Conservation (phyloP, 2,797 vertebrate genomes). For the Mastacembelus armatus region DNA sequence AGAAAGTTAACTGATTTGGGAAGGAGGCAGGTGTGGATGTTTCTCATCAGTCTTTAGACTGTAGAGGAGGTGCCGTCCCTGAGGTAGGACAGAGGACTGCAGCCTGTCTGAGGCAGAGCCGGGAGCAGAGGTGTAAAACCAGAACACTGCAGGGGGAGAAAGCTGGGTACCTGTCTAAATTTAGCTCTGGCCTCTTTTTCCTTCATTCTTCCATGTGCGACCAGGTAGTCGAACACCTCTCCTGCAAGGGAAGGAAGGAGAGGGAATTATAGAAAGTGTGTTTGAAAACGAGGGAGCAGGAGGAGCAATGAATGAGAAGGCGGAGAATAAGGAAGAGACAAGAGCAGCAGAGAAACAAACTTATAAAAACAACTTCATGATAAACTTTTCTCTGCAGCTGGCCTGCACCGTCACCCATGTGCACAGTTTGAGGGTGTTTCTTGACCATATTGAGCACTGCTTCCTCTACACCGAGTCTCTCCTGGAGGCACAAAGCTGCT, state of each 20-base stretch:
- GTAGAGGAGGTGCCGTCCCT: constrained; percentile 1
- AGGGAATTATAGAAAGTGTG: not conserved
- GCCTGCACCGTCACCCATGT: constrained; percentile 49
- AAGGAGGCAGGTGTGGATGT: constrained; percentile 13
- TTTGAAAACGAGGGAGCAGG: not conserved
- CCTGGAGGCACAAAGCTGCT: constrained; percentile 65
- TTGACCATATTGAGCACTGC: constrained; percentile 29
- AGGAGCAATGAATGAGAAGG: not conserved
- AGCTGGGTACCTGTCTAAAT: constrained; percentile 94
- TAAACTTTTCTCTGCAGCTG: constrained; percentile 53
- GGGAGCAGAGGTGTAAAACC: constrained; percentile 72
- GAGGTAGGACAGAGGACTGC: constrained; percentile 36
- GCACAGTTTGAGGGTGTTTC: constrained; percentile 51
- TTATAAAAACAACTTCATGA: constrained; percentile 35
- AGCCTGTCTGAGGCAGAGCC: constrained; percentile 36
- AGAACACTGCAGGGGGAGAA: constrained; percentile 73
- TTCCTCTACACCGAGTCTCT: constrained; percentile 44
- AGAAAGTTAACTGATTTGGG: constrained; percentile 3
- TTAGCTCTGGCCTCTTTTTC: constrained; percentile 98
- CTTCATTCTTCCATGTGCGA: constrained; percentile 98
- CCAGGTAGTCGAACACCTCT: constrained; percentile 97
- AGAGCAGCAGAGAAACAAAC: constrained; percentile 7
- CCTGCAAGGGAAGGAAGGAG: constrained; percentile 78
- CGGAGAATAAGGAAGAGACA: not conserved
- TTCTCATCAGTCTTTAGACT: constrained; percentile 25